Percentiles rank a stretch among this genome's conserved stretches.
Conservation (phyloP, 2,797 vertebrate genomes). For the Sebastolobus alascanus region DNA sequence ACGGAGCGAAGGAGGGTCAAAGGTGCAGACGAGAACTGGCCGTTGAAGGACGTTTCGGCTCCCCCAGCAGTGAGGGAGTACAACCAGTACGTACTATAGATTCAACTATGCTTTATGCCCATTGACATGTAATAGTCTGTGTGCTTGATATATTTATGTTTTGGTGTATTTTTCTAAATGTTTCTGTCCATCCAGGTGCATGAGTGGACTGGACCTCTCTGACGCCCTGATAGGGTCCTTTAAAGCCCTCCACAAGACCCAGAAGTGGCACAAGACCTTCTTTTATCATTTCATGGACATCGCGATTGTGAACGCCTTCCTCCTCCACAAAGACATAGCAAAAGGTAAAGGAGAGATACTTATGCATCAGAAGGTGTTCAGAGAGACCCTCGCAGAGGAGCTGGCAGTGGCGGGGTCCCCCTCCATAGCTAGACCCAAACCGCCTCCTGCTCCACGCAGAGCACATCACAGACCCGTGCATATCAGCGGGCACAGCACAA, state of each 20-base stretch:
- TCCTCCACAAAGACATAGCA: constrained; percentile 34
- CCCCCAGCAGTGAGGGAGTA: not conserved
- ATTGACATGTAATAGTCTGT: not conserved
- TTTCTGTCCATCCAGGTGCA: not conserved
- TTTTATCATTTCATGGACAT: constrained; percentile 13
- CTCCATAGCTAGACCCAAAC: not conserved
- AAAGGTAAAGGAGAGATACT: not conserved
- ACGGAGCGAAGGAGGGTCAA: not conserved
- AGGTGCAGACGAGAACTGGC: not conserved
- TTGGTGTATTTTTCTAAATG: not conserved
- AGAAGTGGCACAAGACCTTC: not conserved
- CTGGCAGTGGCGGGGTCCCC: not conserved
- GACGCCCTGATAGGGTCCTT: constrained; percentile 26
- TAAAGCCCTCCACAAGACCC: constrained; percentile 32
- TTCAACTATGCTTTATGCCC: not conserved
- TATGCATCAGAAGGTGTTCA: not conserved
- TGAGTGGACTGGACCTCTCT: constrained; percentile 25
- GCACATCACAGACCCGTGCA: constrained; percentile 4
- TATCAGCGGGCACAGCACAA: not conserved
- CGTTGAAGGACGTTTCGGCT: not conserved
- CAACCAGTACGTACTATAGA: not conserved
- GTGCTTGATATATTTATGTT: not conserved
- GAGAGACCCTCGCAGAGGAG: constrained; percentile 6
- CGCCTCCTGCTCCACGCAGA: not conserved
- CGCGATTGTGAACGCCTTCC: constrained; percentile 23